Base-by-base conservation (phyloP, 2,113 vertebrate genomes). In the Ceyx melanurus region DNA sequence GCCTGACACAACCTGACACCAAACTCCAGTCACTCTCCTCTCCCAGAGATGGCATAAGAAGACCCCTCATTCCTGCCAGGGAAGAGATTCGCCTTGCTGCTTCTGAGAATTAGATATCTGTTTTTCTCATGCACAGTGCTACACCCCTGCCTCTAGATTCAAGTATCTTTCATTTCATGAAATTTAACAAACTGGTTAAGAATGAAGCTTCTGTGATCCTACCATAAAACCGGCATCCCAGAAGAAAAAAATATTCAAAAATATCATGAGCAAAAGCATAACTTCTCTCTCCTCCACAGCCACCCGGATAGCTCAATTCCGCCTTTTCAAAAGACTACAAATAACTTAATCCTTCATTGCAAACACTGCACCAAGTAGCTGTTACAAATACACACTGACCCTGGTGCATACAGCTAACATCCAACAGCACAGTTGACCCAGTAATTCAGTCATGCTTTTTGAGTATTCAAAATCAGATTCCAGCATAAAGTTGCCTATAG, bases 401-500 rank as follows among this genome's bases (percentile, higher is more conserved):
- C 13, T 6, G 3, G 18, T 3, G 17, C 13, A 5, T 13, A 3
- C 7, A 51, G 40, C 6, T 19, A 5, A 26, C 2, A 3, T 40
- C 53, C 37, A 18, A 6, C 7, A 12, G n/a, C 45, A 13, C 2
- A 15, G 26, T 0, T 45, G 46, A 48, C 33, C 71, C 28, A 25
- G 21, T 25, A 17, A 35, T 58, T 72, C 2, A 35, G 31, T 10
- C 31, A 57, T 0, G 1, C 25, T 82, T 81, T 81, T 5, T 53
- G 11, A 61, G 29, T 19, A 46, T 1, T 37, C n/a, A 65, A 45
- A 73, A 83, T 15, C 23, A 48, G 60, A 25, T 79, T 82, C 50
- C 53, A 25, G 42, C 37, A 62, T n/a, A 5, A 91, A 73, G 43
- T 40, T 15, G 43, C 37, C 15, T 17, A 17, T 11, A 73, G 75